Evolutionary conservation across 2,113 vertebrate species (phyloP).

Genomic region (Taurulus bubalis): DNA sequence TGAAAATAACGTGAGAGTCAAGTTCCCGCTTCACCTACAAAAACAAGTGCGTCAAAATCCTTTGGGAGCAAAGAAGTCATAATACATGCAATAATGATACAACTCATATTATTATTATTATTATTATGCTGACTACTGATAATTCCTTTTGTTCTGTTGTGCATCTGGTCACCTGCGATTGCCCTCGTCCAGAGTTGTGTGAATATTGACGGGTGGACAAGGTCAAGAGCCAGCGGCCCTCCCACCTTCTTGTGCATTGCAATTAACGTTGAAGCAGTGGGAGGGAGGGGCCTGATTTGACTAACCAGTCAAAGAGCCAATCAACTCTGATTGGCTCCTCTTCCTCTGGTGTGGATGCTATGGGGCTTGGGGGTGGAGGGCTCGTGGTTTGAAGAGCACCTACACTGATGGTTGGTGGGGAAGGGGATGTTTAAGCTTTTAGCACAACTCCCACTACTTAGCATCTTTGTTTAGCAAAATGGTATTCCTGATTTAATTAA

Average conservation of each 20-base stretch:
- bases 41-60: constrained; percentile 1
- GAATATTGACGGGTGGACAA: constrained; percentile 74
- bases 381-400: constrained; percentile 29
- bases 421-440: constrained; percentile 41
- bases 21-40: background rate
- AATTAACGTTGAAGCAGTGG: constrained; percentile 76
- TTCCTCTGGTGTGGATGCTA: constrained; percentile 44
- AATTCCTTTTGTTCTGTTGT: constrained; percentile 21
- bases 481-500: constrained; percentile 84
- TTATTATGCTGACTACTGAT: constrained; percentile 60
- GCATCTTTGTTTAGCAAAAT: constrained; percentile 76
- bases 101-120: background rate
- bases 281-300: constrained; percentile 71
- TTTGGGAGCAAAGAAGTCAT: background rate
- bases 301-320: constrained; percentile 70
- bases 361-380: constrained; percentile 1
- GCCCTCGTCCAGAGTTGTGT: constrained; percentile 40
- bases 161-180: constrained; percentile 59
- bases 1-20: constrained; percentile 11
- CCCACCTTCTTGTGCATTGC: constrained; percentile 66
- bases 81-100: background rate
- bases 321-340: constrained; percentile 73
- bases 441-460: constrained; percentile 56
- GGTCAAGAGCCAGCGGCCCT: constrained; percentile 73
- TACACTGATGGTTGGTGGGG: constrained; percentile 13